Evolutionary conservation across 2,888 invertebrate species (phyloP).

Genomic region (Hipparchia sbordonii): DNA sequence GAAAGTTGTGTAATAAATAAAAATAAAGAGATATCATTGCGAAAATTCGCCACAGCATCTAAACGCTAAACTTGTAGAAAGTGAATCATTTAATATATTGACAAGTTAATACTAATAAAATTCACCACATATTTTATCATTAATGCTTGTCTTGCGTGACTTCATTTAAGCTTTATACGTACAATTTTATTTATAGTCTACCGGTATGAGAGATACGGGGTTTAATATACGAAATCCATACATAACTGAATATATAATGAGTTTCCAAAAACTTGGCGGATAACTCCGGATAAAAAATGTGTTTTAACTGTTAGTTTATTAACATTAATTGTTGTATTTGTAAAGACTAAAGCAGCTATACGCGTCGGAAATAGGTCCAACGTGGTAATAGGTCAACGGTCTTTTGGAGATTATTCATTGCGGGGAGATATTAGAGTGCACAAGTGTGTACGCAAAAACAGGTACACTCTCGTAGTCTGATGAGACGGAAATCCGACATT

Average conservation of each 20-base stretch:
- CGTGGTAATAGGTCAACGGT: no score
- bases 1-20: constrained; percentile 19
- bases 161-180: neutral
- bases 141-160: constrained; percentile 7
- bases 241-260: neutral
- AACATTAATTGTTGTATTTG: no score
- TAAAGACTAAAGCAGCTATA: no score
- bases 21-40: neutral
- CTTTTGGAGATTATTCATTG: no score
- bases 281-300: neutral
- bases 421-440: no score
- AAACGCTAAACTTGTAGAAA: constrained; percentile 9
- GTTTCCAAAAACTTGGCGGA: neutral
- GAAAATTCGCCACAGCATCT: constrained; percentile 16
- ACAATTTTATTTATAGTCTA: neutral
- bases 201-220: neutral
- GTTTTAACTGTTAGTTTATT: no score
- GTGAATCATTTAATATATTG: constrained; percentile 14
- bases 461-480: no score
- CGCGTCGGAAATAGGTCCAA: no score
- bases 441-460: no score
- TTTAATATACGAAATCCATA: neutral
- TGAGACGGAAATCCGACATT: no score
- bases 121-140: neutral
- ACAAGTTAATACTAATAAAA: constrained; percentile 7